These are phyloP conservation scores for Xestia sexstrigata DNA, from an alignment of 2,888 invertebrate genomes.

Conservation along the genomic window DNA sequence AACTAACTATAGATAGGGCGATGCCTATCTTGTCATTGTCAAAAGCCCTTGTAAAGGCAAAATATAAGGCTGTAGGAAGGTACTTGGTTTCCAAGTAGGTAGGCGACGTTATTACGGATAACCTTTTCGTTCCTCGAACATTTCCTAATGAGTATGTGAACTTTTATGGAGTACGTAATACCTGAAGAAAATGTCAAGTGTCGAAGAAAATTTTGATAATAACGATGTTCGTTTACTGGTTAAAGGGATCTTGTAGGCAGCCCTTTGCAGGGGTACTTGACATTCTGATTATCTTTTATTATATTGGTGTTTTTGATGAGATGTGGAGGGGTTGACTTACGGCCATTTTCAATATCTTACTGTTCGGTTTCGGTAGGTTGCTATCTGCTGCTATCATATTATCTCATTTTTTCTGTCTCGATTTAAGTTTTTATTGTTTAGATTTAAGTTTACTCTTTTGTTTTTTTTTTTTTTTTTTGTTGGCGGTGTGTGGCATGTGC, in stretches of 20 bases:
- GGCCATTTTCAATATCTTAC: no score
- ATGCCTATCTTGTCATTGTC: conserved; percentile 12
- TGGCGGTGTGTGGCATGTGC: no score
- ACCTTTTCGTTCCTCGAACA: conserved; percentile 45
- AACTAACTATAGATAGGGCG: background rate
- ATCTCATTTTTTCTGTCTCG: no score
- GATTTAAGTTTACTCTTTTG: no score
- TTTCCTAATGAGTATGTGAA: conserved; percentile 50
- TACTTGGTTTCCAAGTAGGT: conserved; percentile 21
- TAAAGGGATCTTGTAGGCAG: conserved; percentile 16
- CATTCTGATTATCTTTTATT: conserved; percentile 35
- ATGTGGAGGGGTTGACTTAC: background rate
- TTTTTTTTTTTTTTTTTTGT: no score
- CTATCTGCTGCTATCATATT: no score
- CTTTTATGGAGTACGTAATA: conserved; percentile 29
- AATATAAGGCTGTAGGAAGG: background rate
- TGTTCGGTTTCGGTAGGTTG: no score
- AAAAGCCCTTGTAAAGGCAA: background rate
- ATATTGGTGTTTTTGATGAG: background rate
- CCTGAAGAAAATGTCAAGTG: conserved; percentile 53
- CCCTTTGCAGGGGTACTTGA: conserved; percentile 16
- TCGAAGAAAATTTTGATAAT: conserved; percentile 34
- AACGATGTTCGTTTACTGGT: conserved; percentile 35
- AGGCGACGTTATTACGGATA: conserved; percentile 31
- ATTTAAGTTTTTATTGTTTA: no score